These are phyloP conservation scores for Helarctos malayanus DNA, from an alignment of 2,797 vertebrate species.

Conservation along the genomic window DNA sequence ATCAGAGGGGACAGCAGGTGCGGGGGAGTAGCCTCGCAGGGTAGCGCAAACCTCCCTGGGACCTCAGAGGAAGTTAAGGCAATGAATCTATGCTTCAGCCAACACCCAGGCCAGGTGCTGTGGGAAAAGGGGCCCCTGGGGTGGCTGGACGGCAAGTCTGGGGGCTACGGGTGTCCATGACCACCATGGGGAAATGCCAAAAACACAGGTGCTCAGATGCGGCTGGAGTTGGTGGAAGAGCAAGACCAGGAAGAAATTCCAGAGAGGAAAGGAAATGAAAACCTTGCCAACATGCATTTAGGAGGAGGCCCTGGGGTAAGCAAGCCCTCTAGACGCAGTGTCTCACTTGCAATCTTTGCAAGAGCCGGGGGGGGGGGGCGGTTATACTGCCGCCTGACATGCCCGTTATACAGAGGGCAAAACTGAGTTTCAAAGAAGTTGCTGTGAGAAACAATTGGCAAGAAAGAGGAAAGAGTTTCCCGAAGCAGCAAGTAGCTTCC, in stretches of 20 bases:
- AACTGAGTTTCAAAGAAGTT: background rate
- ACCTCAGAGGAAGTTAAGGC: background rate
- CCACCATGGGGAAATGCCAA: background rate
- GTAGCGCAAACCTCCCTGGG: background rate
- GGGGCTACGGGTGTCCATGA: background rate
- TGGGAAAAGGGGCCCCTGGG: background rate
- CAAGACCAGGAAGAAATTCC: background rate
- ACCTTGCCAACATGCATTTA: accelerated
- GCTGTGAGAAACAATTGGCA: background rate
- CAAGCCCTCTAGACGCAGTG: accelerated
- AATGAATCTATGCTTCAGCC: background rate
- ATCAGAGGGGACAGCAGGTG: background rate
- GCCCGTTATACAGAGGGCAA: background rate
- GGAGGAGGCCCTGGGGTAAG: background rate
- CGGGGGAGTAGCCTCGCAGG: accelerated
- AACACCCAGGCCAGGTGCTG: background rate
- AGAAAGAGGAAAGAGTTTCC: background rate
- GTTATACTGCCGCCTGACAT: background rate
- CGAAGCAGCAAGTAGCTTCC: background rate
- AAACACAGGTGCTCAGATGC: background rate
- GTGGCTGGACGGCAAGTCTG: background rate
- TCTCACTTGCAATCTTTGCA: background rate
- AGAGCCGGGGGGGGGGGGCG: background rate
- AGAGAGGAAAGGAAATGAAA: background rate
- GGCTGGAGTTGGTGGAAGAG: background rate